phyloP scores from a whole-genome alignment of 2,888 invertebrate genomes.

The Thyatira batis region DNA sequence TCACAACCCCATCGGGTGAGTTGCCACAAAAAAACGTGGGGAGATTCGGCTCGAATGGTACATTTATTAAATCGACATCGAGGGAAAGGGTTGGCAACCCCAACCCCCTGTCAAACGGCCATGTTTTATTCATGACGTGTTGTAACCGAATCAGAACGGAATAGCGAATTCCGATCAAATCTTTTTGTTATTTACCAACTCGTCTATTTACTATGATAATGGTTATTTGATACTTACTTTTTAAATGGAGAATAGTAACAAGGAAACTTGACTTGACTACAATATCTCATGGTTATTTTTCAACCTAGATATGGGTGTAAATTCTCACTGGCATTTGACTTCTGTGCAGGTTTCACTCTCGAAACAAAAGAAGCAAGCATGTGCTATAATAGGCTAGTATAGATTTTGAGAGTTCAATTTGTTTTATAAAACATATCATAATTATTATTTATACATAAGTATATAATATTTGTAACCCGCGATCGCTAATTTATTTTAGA shows the following conservation, averaged over 20 bases:
- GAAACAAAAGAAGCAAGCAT: too few species aligned
- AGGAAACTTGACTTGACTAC: too few species aligned
- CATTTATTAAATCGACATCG: slow-evolving; percentile 62
- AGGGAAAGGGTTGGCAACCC: slow-evolving; percentile 64
- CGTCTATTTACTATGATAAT: slow-evolving; percentile 19
- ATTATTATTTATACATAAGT: too few species aligned
- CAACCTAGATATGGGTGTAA: background rate
- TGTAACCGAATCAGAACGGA: slow-evolving; percentile 57
- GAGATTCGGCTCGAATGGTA: slow-evolving; percentile 36
- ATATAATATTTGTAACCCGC: too few species aligned
- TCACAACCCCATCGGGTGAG: slow-evolving; percentile 51
- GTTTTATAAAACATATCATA: too few species aligned
- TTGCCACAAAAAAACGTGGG: slow-evolving; percentile 67
- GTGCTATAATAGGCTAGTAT: too few species aligned
- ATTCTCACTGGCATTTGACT: too few species aligned
- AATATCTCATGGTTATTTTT: too few species aligned
- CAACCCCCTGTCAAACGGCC: slow-evolving; percentile 46
- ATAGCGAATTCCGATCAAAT: slow-evolving; percentile 60
- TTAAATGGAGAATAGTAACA: background rate
- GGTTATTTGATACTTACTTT: slow-evolving; percentile 1
- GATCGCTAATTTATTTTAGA: too few species aligned
- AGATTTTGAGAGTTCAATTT: too few species aligned
- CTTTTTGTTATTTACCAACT: slow-evolving; percentile 51
- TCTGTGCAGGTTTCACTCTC: too few species aligned
- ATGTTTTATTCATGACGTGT: slow-evolving; percentile 78